Evolutionary conservation across 2,797 vertebrate genomes (phyloP), one percentile per base, ranked within the genome.

Genomic region (Pitangus sulphuratus): DNA sequence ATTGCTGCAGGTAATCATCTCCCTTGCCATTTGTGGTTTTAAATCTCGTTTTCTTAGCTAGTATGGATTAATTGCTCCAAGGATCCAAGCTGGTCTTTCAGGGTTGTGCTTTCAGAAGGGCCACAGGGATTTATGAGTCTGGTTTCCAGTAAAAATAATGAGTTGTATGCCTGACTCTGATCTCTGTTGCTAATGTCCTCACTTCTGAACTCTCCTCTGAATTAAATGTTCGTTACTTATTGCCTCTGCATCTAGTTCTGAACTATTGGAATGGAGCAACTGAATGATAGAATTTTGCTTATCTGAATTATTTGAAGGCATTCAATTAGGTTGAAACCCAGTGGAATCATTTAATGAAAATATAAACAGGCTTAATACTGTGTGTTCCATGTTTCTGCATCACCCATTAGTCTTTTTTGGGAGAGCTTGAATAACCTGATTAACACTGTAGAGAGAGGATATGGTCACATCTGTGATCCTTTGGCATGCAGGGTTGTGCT

Each of bases 31-130:
- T 91, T 80, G 33, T 84, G 54, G 31, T 40, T 91, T 95, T 78
- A 84, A 89, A 71, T 77, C 71, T 89, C 3, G 0, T 79, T 90
- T 91, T 57, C 91, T 62, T 97, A 84, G 95, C 95, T 88, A 57
- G 76, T 96, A 95, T 97, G 98, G 97, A 95, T 98, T 72, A 98
- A 98, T 89, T 98, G 84, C 97, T 95, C 44, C 84, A 95, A 58
- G 71, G 92, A 71, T 93, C 35, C 75, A 75, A 70, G 54, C 15
- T 89, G 76, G 51, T 81, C 53, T 54, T 60, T 79, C 76, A 89
- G 90, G 66, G 42, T 26, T 33, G 30, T 51, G 48, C 68, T 75
- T 96, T 92, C 66, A 62, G 69, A 81, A 70, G 56, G 70, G 48
- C 88, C 58, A 6, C 40, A 35, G 64, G 77, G 86, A 97, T 95